Percentiles rank a stretch among this genome's conserved stretches.
These are phyloP conservation scores for Diorhabda carinulata DNA, from an alignment of 1,140 invertebrate genomes.

Conservation along the genomic window DNA sequence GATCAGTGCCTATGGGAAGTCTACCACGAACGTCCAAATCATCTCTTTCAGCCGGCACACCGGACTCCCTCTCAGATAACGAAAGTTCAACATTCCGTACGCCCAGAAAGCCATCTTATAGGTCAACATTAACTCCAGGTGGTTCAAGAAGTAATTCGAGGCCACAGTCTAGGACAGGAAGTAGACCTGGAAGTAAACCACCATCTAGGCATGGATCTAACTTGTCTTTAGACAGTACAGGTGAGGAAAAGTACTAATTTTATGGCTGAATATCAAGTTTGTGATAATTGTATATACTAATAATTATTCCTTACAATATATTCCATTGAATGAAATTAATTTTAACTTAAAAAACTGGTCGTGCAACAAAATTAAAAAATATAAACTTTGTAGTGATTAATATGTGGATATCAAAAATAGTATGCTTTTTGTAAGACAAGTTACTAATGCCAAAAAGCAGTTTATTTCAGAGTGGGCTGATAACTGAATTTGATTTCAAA, in stretches of 20 bases:
- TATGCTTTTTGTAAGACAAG: too few relatives aligned
- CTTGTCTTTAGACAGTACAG: constrained; percentile 83
- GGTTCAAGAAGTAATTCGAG: constrained; percentile 67
- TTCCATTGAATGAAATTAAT: too few relatives aligned
- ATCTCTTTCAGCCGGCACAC: constrained; percentile 74
- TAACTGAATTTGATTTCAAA: too few relatives aligned
- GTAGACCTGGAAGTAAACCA: constrained; percentile 79
- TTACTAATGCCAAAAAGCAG: too few relatives aligned
- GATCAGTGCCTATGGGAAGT: constrained; percentile 65
- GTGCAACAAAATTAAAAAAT: too few relatives aligned
- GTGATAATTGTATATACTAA: neutral
- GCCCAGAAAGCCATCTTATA: constrained; percentile 59
- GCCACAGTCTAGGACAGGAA: constrained; percentile 74
- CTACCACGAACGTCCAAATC: constrained; percentile 62
- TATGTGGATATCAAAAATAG: too few relatives aligned
- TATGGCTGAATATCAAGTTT: too few relatives aligned
- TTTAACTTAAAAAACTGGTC: too few relatives aligned
- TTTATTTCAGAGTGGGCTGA: too few relatives aligned
- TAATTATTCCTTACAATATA: too few relatives aligned
- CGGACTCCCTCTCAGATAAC: constrained; percentile 82
- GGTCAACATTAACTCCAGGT: constrained; percentile 57
- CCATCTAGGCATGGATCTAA: constrained; percentile 91
- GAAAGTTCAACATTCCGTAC: constrained; percentile 68
- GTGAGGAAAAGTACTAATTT: constrained; percentile 50
- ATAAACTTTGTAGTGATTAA: too few relatives aligned